Evolutionary conservation across 2,113 vertebrate genomes (phyloP).

Genomic region (Antechinus stuartii): DNA sequence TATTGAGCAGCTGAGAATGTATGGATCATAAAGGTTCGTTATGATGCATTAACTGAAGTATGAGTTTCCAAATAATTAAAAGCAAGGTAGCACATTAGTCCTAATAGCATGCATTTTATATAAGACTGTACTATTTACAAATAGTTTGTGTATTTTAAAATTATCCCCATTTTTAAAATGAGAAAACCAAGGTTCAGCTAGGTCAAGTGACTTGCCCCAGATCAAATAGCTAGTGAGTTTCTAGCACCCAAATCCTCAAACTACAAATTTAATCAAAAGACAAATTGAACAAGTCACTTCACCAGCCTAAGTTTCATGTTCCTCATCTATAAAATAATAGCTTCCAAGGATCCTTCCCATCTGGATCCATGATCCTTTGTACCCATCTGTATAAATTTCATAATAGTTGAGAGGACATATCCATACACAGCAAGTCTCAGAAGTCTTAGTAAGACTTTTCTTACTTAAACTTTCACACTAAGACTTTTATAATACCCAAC

Average conservation of each 20-base stretch:
- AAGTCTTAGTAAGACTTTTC: neutral
- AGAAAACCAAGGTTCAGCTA: neutral
- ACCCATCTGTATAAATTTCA: neutral
- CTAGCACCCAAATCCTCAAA: neutral
- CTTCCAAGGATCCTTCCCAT: neutral
- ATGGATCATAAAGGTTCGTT: neutral
- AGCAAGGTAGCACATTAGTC: neutral
- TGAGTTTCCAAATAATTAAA: neutral
- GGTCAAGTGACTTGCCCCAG: neutral
- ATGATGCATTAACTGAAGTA: neutral
- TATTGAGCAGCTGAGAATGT: neutral
- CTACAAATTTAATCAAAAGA: neutral
- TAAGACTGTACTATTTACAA: neutral
- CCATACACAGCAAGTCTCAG: neutral
- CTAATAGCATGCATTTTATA: neutral
- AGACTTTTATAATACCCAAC: too few species aligned
- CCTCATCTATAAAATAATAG: neutral
- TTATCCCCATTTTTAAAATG: neutral
- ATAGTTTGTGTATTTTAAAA: neutral
- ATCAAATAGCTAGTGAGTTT: neutral
- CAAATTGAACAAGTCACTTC: neutral
- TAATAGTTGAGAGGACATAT: neutral
- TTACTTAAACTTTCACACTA: neutral
- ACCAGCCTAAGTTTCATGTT: neutral
- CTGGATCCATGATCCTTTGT: neutral